phyloP scores from a whole-genome alignment of 2,113 vertebrate species.

The Bostrychus sinensis region DNA sequence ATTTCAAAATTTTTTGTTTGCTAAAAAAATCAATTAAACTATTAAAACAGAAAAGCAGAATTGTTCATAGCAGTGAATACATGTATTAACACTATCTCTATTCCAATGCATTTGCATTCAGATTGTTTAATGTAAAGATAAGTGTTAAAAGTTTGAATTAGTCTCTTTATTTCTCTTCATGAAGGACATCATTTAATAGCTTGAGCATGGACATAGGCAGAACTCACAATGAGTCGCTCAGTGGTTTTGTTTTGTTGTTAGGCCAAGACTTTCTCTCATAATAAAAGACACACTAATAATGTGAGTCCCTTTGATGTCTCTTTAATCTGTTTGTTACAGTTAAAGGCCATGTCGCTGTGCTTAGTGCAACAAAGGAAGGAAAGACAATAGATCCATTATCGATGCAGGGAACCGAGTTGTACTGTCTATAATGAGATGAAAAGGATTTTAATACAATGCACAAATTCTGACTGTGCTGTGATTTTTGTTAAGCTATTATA shows the following conservation, averaged over 20 bases:
- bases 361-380: constrained; percentile 9
- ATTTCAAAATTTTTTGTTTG: constrained; percentile 32
- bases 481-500: constrained; percentile 6
- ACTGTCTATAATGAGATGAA: constrained; percentile 12
- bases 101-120: constrained; percentile 38
- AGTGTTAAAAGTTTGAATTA: constrained; percentile 41
- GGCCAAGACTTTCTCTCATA: constrained; percentile 16
- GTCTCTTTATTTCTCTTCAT: constrained; percentile 34
- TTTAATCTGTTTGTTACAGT: constrained; percentile 14
- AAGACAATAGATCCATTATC: constrained; percentile 7
- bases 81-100: constrained; percentile 36
- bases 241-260: constrained; percentile 7
- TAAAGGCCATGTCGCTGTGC: constrained; percentile 12
- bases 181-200: constrained; percentile 44
- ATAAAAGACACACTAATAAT: constrained; percentile 25
- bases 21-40: not conserved
- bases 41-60: not conserved
- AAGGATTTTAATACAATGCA: constrained; percentile 6
- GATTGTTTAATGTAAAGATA: constrained; percentile 41
- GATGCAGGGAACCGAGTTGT: not conserved
- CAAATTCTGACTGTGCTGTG: not conserved
- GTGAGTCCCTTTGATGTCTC: not conserved
- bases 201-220: constrained; percentile 3
- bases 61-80: not conserved
- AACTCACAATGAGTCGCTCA: constrained; percentile 23